phyloP scores from a whole-genome alignment of 2,888 invertebrate genomes.

The Thera britannica region DNA sequence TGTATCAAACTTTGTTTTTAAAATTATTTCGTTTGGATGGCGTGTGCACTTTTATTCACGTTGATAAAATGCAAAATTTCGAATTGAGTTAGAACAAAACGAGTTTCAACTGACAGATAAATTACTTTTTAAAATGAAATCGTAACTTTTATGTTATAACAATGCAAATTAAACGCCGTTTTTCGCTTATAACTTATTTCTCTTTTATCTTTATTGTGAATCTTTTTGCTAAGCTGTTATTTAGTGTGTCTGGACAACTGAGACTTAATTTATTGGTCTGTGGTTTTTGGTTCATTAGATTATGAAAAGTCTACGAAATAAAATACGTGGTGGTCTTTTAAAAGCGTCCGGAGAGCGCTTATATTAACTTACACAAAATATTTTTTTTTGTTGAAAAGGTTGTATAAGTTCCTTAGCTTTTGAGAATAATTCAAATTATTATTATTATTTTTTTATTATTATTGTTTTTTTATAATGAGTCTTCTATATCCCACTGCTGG shows the following conservation, averaged over 20 bases:
- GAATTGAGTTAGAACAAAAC: background rate
- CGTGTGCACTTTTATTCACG: background rate
- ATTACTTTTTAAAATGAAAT: background rate
- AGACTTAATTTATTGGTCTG: slow-evolving; percentile 20
- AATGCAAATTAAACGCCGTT: background rate
- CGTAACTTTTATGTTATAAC: background rate
- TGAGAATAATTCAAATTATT: no score
- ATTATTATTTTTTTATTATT: no score
- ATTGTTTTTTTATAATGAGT: no score
- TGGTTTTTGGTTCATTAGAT: slow-evolving; percentile 10
- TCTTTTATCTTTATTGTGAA: slow-evolving; percentile 15
- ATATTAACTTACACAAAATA: background rate
- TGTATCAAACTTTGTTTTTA: no score
- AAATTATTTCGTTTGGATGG: no score
- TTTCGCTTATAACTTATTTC: background rate
- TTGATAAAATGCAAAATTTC: background rate
- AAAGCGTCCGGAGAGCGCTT: background rate
- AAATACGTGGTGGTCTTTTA: background rate
- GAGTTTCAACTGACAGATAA: background rate
- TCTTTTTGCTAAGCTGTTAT: slow-evolving; percentile 19
- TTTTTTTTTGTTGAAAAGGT: no score
- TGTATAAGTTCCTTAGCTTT: no score
- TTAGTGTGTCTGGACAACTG: slow-evolving; percentile 20
- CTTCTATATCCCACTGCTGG: no score
- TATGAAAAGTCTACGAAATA: slow-evolving; percentile 5